Evolutionary conservation across 92 coral and sea anemone genomes (phyloP), one percentile per base, ranked within the genome.

Genomic region (Bergia puertoricense): DNA sequence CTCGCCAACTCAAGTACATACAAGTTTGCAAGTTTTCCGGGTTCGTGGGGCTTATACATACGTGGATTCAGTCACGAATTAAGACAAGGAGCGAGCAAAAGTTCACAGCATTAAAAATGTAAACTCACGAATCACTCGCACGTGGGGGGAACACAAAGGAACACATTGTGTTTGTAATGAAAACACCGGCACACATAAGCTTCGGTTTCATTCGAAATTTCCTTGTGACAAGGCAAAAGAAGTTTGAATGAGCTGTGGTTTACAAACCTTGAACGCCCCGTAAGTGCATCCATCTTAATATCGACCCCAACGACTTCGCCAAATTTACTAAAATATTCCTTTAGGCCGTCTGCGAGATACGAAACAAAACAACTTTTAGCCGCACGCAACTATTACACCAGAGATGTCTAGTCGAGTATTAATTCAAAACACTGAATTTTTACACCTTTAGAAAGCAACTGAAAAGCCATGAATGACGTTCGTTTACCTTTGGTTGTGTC

Each of bases 231-330:
- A 23, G 54, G 86, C 68, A 81, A 74, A 88, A 82, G 65, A 87
- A 65, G 83, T 81, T 66, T 76, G 78, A 81, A 90, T 56, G 48
- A 74, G 67, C 20, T 86, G 54, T 42, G 59, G 74, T 51, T 44
- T 80, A 74, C 91, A 85, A 81, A 97, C 99, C 99, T 90, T 66
- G 99, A 94, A 85, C 99, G 94, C 45, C 94, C 95, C 10, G 99
- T 95, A 48, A 95, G 79, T 15, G 96, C 94, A 77, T 97, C 99
- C 86, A 94, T 90, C 88, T 97, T 97, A 23, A 97, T 94, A 86
- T 97, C 98, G 45, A 94, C 96, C 43, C 96, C 99, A 73, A 95
- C 89, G 68, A 97, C 96, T 69, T 97, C 99, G 57, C 99, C 99
- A 85, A 89, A 97, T 83, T 88, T 90, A 30, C 91, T 83, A 88